Evolutionary conservation across 1,140 invertebrate genomes (phyloP).

Genomic region (Chymomyza costata): DNA sequence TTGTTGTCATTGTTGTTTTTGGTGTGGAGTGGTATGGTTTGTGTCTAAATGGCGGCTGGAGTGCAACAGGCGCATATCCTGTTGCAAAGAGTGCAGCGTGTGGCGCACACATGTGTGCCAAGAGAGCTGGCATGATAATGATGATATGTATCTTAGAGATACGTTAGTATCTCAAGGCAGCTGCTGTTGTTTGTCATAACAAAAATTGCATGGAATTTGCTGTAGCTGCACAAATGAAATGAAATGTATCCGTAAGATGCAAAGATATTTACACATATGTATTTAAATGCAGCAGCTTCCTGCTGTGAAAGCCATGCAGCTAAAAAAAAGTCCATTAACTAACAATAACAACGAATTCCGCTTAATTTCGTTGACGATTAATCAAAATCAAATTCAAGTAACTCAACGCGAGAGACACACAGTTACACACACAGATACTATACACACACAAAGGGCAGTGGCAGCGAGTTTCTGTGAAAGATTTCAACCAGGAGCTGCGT

Average conservation of each 20-base stretch:
- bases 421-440: too few relatives aligned
- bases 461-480: too few relatives aligned
- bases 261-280: constrained; percentile 11
- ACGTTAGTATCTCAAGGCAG: constrained; percentile 35
- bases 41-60: too few relatives aligned
- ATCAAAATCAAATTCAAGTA: constrained; percentile 47
- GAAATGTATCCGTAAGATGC: constrained; percentile 51
- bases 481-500: too few relatives aligned
- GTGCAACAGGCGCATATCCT: constrained; percentile 45
- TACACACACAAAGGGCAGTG: too few relatives aligned
- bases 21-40: constrained; percentile 1
- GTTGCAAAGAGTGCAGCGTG: constrained; percentile 27
- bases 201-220: constrained; percentile 40
- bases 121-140: constrained; percentile 45
- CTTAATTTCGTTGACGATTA: constrained; percentile 51
- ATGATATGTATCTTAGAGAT: constrained; percentile 19
- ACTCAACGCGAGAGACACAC: neutral
- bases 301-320: constrained; percentile 9
- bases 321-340: constrained; percentile 23
- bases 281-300: constrained; percentile 43
- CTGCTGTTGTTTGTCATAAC: constrained; percentile 51
- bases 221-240: constrained; percentile 39
- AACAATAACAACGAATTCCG: constrained; percentile 31
- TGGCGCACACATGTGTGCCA: constrained; percentile 42
- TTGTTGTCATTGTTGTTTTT: constrained; percentile 5